Percentiles rank a stretch among this genome's conserved stretches.
phyloP scores from a whole-genome alignment of 2,888 invertebrate genomes.

The Junonia oenone region DNA sequence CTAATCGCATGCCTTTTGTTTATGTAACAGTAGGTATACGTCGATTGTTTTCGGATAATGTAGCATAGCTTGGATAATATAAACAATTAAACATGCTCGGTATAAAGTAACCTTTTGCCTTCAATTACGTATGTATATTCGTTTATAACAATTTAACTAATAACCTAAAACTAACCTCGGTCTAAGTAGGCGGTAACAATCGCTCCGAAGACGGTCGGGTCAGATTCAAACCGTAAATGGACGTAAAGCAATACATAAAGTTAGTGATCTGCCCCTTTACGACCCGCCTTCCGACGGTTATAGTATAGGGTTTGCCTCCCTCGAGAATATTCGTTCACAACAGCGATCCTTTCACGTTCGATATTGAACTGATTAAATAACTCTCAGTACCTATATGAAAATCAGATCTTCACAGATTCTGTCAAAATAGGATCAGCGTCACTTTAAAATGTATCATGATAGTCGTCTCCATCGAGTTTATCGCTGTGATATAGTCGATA shows the following conservation, averaged over 20 bases:
- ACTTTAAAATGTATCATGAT: conserved; percentile 30
- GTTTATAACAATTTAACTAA: conserved; percentile 14
- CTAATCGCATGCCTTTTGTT: not conserved
- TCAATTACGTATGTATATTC: no score
- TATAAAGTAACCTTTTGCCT: not conserved
- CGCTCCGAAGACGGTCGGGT: conserved; percentile 26
- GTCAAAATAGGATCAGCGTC: conserved; percentile 32
- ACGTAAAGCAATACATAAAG: conserved; percentile 55
- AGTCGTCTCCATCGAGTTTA: conserved; percentile 40
- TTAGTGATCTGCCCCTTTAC: conserved; percentile 42
- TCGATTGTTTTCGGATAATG: not conserved
- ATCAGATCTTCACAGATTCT: conserved; percentile 29
- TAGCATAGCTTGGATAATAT: no score
- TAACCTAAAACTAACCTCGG: conserved; percentile 2
- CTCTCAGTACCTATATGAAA: conserved; percentile 7
- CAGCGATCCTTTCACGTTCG: not conserved
- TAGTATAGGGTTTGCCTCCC: conserved; percentile 28
- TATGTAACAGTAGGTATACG: not conserved
- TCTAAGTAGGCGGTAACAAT: conserved; percentile 25
- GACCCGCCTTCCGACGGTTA: conserved; percentile 41
- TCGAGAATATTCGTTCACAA: conserved; percentile 30
- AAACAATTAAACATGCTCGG: not conserved
- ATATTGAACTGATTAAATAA: not conserved
- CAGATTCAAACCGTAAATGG: conserved; percentile 42
- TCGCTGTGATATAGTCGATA: conserved; percentile 46